phyloP scores from a whole-genome alignment of 1,140 invertebrate species.

The Mizuhopecten yessoensis region DNA sequence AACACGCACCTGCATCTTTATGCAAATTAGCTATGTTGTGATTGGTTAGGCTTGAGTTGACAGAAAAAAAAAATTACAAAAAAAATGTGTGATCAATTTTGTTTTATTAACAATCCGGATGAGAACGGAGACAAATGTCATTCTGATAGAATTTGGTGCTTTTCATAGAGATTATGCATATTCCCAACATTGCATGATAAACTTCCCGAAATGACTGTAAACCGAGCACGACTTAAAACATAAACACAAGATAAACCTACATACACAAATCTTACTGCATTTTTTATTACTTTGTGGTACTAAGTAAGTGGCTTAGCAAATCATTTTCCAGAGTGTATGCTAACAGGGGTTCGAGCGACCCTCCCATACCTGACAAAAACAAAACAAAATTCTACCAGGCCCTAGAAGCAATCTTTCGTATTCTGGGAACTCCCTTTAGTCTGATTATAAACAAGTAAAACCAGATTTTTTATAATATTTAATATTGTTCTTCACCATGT shows the following conservation, averaged over 20 bases:
- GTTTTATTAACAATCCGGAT: neutral
- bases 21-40: constrained; percentile 21
- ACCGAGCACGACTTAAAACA: neutral
- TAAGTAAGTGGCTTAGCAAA: neutral
- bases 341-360: no score
- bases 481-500: no score
- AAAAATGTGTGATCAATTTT: neutral
- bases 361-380: no score
- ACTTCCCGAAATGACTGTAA: neutral
- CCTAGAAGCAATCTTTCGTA: no score
- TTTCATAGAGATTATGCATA: neutral
- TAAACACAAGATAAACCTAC: neutral
- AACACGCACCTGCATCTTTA: constrained; percentile 32
- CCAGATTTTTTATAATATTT: no score
- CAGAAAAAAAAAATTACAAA: neutral
- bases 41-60: constrained; percentile 20
- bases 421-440: no score
- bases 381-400: no score
- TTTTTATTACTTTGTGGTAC: neutral
- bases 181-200: neutral
- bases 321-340: no score
- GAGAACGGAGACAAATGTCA: neutral
- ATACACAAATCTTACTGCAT: neutral
- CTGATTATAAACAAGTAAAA: no score
- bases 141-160: neutral